These are phyloP conservation scores for Telmatherina bonti DNA, from an alignment of 2,797 vertebrate genomes.

Conservation along the genomic window DNA sequence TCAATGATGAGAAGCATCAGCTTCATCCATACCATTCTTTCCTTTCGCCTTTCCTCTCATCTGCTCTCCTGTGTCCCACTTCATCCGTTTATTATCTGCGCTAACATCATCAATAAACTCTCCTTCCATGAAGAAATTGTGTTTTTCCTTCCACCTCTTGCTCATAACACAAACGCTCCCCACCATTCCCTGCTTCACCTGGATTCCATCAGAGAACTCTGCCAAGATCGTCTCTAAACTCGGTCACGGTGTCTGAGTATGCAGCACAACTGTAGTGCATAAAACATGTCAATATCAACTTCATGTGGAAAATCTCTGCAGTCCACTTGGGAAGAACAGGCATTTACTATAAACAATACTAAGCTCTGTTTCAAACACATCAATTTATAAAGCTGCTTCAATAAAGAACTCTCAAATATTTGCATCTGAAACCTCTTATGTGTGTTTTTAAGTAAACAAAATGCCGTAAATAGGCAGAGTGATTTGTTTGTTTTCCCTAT, in stretches of 20 bases:
- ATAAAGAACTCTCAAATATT: constrained; percentile 22
- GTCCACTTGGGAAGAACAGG: constrained; percentile 10
- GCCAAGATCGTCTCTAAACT: neutral
- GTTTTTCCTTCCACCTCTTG: neutral
- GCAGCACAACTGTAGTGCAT: neutral
- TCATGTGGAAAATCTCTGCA: neutral
- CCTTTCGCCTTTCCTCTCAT: neutral
- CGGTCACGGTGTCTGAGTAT: neutral
- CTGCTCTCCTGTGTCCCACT: neutral
- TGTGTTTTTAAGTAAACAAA: constrained; percentile 48
- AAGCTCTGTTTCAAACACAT: constrained; percentile 31
- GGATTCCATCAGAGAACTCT: neutral
- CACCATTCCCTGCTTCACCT: neutral
- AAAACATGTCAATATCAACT: neutral
- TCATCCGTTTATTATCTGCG: neutral
- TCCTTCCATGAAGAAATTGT: neutral
- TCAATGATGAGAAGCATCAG: neutral
- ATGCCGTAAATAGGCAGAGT: constrained; percentile 37
- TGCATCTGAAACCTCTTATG: constrained; percentile 1
- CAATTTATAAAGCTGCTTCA: constrained; percentile 37
- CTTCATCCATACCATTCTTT: neutral
- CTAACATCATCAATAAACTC: neutral
- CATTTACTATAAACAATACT: constrained; percentile 7
- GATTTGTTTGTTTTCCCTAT: constrained; percentile 66
- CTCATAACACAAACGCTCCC: neutral